Conservation (phyloP, 2,888 invertebrate genomes). For the Lingula anatina region DNA sequence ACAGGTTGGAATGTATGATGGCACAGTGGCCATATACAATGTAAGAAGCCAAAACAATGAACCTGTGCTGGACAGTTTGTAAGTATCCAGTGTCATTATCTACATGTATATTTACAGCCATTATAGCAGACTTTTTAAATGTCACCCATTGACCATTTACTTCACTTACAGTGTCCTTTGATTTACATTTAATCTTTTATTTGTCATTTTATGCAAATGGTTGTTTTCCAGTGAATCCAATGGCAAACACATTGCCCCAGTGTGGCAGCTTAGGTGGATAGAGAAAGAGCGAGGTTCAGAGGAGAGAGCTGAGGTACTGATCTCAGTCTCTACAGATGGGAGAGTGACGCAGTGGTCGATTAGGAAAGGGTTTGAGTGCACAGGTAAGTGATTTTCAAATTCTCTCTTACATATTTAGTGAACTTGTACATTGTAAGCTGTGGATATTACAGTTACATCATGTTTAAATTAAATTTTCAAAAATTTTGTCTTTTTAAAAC, state of each 20-base stretch:
- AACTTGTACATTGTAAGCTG: too few relatives aligned
- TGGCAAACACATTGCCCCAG: slow-evolving; percentile 47
- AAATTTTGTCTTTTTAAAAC: too few relatives aligned
- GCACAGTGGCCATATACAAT: slow-evolving; percentile 49
- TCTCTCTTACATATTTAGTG: too few relatives aligned
- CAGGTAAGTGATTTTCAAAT: too few relatives aligned
- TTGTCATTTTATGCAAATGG: too few relatives aligned
- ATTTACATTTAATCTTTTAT: too few relatives aligned
- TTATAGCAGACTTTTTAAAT: too few relatives aligned
- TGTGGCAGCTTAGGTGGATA: slow-evolving; percentile 52
- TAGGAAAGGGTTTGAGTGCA: slow-evolving; percentile 50
- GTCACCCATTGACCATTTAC: too few relatives aligned
- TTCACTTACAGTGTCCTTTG: too few relatives aligned
- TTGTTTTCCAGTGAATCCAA: slow-evolving; percentile 34
- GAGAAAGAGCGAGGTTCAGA: slow-evolving; percentile 47
- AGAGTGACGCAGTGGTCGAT: slow-evolving; percentile 51
- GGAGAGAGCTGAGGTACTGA: slow-evolving; percentile 43
- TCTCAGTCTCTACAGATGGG: slow-evolving; percentile 52
- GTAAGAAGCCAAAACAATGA: slow-evolving; percentile 38
- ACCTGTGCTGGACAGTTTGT: slow-evolving; percentile 47
- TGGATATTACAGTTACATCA: too few relatives aligned
- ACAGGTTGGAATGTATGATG: slow-evolving; percentile 49
- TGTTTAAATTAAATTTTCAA: too few relatives aligned
- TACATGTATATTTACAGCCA: too few relatives aligned
- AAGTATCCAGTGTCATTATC: slow-evolving; percentile 17